Evolutionary conservation across 2,113 vertebrate species (phyloP).

Genomic region (Mola mola): DNA sequence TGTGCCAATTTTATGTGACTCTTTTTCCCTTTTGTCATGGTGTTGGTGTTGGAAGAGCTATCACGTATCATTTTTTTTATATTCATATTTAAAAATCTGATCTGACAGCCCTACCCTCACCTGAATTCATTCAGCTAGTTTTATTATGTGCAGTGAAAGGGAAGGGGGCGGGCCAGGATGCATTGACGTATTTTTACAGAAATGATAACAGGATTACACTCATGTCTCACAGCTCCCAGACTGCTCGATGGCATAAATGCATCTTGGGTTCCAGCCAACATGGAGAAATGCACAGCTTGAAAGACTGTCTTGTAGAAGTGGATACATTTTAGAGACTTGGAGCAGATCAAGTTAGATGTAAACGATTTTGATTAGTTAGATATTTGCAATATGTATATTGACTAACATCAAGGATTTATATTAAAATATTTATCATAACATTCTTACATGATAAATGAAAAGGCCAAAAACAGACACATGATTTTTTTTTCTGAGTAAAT

Average conservation of each 20-base stretch:
- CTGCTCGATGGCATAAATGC: slow-evolving; percentile 22
- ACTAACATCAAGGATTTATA: not conserved
- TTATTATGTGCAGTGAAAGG: not conserved
- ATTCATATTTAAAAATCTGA: no score
- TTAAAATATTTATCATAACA: not conserved
- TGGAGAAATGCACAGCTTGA: slow-evolving; percentile 1
- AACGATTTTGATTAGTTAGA: not conserved
- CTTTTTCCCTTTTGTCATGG: no score
- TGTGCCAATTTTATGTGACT: no score
- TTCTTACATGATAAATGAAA: not conserved
- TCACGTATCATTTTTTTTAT: not conserved
- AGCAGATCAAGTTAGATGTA: not conserved
- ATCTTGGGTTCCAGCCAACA: slow-evolving; percentile 11
- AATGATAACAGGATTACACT: slow-evolving; percentile 22
- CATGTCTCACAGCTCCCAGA: slow-evolving; percentile 23
- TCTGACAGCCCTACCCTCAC: not conserved
- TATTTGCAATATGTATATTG: not conserved
- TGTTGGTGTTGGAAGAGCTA: no score
- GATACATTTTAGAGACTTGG: slow-evolving; percentile 6
- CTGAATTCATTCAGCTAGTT: not conserved
- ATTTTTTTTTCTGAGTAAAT: slow-evolving; percentile 57
- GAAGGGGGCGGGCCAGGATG: not conserved
- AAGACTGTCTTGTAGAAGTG: not conserved
- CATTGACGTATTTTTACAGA: slow-evolving; percentile 28
- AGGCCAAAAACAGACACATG: not conserved